Evolutionary conservation across 2,797 vertebrate genomes (phyloP).

Genomic region (Enteromius argenteus): DNA sequence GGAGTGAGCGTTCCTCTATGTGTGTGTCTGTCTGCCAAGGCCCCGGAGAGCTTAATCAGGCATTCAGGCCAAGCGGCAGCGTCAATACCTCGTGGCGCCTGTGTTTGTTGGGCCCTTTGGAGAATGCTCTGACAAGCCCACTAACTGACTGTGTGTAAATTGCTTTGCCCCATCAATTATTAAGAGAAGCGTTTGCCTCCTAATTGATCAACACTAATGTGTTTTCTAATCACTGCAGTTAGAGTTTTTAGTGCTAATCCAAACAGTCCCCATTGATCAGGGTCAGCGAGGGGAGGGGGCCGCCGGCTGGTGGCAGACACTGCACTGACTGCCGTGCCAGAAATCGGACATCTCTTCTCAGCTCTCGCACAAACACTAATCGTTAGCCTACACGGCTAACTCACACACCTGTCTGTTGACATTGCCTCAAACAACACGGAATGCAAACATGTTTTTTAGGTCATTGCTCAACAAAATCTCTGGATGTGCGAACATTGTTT

Average conservation of each 20-base stretch:
- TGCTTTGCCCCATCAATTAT: slow-evolving; percentile 94
- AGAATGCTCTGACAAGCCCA: slow-evolving; percentile 85
- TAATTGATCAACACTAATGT: slow-evolving; percentile 99
- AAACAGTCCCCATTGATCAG: slow-evolving; percentile 96
- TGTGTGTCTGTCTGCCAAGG: slow-evolving; percentile 71
- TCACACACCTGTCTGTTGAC: slow-evolving; percentile 44
- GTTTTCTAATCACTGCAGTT: slow-evolving; percentile 99
- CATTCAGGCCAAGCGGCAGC: slow-evolving; percentile 91
- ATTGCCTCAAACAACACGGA: slow-evolving; percentile 8
- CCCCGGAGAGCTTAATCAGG: slow-evolving; percentile 94
- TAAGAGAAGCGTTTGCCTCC: slow-evolving; percentile 94
- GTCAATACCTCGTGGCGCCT: slow-evolving; percentile 95
- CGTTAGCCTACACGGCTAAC: slow-evolving; percentile 34
- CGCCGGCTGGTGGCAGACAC: slow-evolving; percentile 63
- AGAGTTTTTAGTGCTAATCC: slow-evolving; percentile 97
- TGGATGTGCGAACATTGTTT: slow-evolving; percentile 30
- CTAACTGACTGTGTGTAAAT: slow-evolving; percentile 88
- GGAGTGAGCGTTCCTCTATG: slow-evolving; percentile 75
- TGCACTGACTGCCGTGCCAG: slow-evolving; percentile 51
- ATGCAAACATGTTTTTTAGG: slow-evolving; percentile 49
- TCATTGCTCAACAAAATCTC: slow-evolving; percentile 35
- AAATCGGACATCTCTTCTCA: slow-evolving; percentile 64
- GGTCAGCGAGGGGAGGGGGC: slow-evolving; percentile 74
- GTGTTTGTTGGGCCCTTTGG: slow-evolving; percentile 88
- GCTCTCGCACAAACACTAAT: slow-evolving; percentile 28